Conservation (phyloP, 2,888 invertebrate genomes). For the Eristalinus aeneus region DNA sequence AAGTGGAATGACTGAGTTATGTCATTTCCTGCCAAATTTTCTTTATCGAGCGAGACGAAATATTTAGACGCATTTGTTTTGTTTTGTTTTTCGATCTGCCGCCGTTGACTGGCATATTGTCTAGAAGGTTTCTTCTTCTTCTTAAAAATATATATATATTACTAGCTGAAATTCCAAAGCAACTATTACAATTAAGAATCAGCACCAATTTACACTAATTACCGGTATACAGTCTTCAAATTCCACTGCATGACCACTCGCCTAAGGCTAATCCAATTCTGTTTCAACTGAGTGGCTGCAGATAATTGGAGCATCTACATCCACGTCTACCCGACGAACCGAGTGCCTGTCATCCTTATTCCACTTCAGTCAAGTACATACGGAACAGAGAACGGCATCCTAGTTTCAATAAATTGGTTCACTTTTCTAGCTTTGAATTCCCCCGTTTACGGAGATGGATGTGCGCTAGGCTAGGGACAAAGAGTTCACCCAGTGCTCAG, state of each 20-base stretch:
- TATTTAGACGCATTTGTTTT: too few relatives aligned
- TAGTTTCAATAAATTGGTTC: slow-evolving; percentile 25
- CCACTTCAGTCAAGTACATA: slow-evolving; percentile 41
- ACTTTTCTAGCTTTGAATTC: slow-evolving; percentile 40
- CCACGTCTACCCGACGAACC: slow-evolving; percentile 1
- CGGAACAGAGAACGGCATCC: slow-evolving; percentile 4
- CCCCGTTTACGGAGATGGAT: background rate
- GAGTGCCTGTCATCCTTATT: slow-evolving; percentile 52
- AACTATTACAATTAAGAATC: slow-evolving; percentile 54
- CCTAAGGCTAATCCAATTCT: slow-evolving; percentile 45
- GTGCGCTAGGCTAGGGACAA: slow-evolving; percentile 36
- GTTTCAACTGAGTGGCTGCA: slow-evolving; percentile 7
- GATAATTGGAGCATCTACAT: slow-evolving; percentile 65
- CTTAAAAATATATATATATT: too few relatives aligned
- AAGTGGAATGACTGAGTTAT: too few relatives aligned
- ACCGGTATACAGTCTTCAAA: background rate
- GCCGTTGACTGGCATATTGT: too few relatives aligned
- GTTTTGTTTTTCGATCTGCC: too few relatives aligned
- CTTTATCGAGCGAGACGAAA: too few relatives aligned
- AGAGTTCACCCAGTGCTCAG: background rate
- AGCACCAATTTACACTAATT: slow-evolving; percentile 16
- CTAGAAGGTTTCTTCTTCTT: too few relatives aligned
- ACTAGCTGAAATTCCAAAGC: slow-evolving; percentile 28
- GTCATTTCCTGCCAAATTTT: too few relatives aligned
- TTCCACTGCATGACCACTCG: slow-evolving; percentile 10